Base-by-base conservation (phyloP, 2,113 vertebrate species). In the Mus spicilegus region DNA sequence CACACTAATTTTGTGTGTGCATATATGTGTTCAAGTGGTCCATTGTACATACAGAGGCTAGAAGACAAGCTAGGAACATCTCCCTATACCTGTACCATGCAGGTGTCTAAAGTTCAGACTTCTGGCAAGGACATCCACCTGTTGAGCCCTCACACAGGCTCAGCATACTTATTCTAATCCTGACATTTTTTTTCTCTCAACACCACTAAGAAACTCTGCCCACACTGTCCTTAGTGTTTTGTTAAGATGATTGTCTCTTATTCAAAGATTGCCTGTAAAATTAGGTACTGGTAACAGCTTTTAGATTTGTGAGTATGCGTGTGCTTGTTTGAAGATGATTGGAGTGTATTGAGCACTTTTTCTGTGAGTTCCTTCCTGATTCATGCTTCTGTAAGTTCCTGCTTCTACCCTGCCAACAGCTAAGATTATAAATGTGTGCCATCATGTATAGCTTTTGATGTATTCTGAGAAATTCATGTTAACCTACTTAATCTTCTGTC, bases 311-410 rank as follows among this genome's bases (percentile, higher is more conserved):
- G 39, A 65, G 61, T 84, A 42, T 85, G 58, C 28, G 28, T 85
- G 58, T 2, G 14, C 26, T 46, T 30, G 63, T 87, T 20, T 87
- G 65, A 93, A 94, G 36, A 7, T 61, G 61, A 89, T 94, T 76
- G 76, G 14, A 96, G 10, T 89, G 89, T 61, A 75, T 46, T 95
- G 61, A 96, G 28, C 33, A 95, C 51, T 72, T 92, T 90, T 96
- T 82, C 24, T 58, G 69, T 73, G 7, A 72, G 36, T 17, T 73
- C 9, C 33, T 17, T 73, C 9, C 33, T 72, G 33, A 70, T 70
- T 7, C 12, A 9, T 54, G 46, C 14, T 19, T 30, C 51, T 36
- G 33, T n/a, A 46, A 24, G n/a, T 46, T 76, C 24, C 46, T 4
- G 16, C 39, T 36, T 49, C 63, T 86, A 22, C 82, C 61, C 30